Evolutionary conservation across 2,888 invertebrate genomes (phyloP).

Genomic region (Melinaea marsaeus): DNA sequence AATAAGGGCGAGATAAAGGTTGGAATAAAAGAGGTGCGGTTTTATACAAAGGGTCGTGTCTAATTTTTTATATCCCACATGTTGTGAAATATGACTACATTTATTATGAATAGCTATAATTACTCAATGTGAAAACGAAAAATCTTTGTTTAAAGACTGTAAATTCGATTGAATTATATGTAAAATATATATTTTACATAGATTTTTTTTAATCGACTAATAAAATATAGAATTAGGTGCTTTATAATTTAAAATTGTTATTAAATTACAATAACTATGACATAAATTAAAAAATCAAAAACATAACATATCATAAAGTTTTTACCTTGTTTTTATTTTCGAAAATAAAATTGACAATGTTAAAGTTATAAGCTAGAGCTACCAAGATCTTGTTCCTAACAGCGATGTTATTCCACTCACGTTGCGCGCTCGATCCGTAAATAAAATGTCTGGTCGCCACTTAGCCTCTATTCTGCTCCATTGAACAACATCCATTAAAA

Average conservation of each 20-base stretch:
- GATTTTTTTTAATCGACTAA: background rate
- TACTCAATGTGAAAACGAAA: background rate
- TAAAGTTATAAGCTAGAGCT: background rate
- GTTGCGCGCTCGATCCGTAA: slow-evolving; percentile 40
- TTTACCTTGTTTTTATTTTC: too few relatives aligned
- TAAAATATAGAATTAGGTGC: too few relatives aligned
- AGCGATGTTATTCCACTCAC: slow-evolving; percentile 23
- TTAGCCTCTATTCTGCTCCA: slow-evolving; percentile 49
- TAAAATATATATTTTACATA: background rate
- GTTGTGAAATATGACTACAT: background rate
- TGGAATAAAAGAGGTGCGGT: slow-evolving; percentile 16
- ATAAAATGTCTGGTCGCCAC: slow-evolving; percentile 54
- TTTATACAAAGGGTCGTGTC: slow-evolving; percentile 21
- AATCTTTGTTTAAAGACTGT: background rate
- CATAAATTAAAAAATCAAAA: too few relatives aligned
- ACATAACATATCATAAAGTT: too few relatives aligned
- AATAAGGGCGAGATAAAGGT: slow-evolving; percentile 29
- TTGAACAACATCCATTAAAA: slow-evolving; percentile 39
- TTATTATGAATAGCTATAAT: background rate
- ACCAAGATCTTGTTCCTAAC: slow-evolving; percentile 1
- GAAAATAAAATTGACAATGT: background rate
- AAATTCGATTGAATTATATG: background rate
- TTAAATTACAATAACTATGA: too few relatives aligned
- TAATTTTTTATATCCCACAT: slow-evolving; percentile 24
- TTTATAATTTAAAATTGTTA: too few relatives aligned